Percentiles rank a stretch among this genome's conserved stretches.
Conservation (phyloP, 2,888 invertebrate species). For the Ephialtes manifestator region DNA sequence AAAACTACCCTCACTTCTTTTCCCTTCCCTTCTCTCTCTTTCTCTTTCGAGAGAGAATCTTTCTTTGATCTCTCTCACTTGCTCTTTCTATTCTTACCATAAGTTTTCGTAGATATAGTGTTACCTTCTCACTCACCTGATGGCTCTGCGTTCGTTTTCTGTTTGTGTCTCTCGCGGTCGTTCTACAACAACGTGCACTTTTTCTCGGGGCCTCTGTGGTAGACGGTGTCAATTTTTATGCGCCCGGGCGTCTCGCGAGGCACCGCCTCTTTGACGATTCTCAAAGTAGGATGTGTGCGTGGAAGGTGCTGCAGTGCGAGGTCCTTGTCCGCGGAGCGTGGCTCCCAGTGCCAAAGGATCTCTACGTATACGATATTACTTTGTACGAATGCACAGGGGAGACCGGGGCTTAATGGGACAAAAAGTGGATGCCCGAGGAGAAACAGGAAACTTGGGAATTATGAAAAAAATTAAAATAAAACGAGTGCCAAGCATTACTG, state of each 20-base stretch:
- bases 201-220: constrained; percentile 65
- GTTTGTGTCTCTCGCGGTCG: constrained; percentile 25
- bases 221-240: constrained; percentile 83
- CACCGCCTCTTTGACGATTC: constrained; percentile 42
- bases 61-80: constrained; percentile 16
- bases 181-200: constrained; percentile 21
- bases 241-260: constrained; percentile 56
- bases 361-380: constrained; percentile 25
- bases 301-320: constrained; percentile 8
- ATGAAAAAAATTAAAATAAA: too few relatives aligned
- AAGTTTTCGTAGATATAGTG: not conserved
- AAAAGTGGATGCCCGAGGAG: too few relatives aligned
- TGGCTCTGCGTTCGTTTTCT: constrained; percentile 24
- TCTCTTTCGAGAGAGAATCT: not conserved
- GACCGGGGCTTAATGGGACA: too few relatives aligned
- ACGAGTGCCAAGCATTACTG: too few relatives aligned
- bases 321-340: constrained; percentile 22
- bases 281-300: constrained; percentile 7
- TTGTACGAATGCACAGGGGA: constrained; percentile 27
- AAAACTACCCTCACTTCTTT: constrained; percentile 74
- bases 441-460: too few relatives aligned
- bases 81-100: not conserved
- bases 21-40: constrained; percentile 15
- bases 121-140: not conserved
- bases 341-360: constrained; percentile 34